Evolutionary conservation across 2,888 invertebrate genomes (phyloP), one percentile per base, ranked within the genome.

Genomic region (Caenorhabditis sp.): DNA sequence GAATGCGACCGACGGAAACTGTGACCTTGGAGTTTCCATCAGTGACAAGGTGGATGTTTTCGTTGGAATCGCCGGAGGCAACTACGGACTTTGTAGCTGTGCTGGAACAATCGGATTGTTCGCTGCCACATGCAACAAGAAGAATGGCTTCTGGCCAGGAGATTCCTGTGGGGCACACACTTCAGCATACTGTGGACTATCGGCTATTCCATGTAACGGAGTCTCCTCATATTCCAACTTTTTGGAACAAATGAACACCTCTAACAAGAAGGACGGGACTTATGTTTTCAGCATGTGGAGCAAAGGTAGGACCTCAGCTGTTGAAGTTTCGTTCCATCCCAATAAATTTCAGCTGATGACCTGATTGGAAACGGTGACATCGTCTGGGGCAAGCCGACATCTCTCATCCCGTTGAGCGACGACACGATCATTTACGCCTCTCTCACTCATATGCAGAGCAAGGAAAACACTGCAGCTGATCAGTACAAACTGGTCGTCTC

Each of bases 321-420:
- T 61, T 5, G 14, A 26, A 24, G 12, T 24, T 61, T 22, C 44
- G 12, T 22, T 28, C 56, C 2, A 8, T 24, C 14, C 2, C 16
- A 24, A 16, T 31, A n/a, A 2, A 22, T 86, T 84, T 56, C 64
- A 88, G 88, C 75, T 41, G 90, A 90, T 63, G 85, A 89, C 26
- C 77, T 90, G 26, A 90, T 90, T 61, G 76, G 84, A 75, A 85
- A 86, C 86, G 72, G 82, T 10, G 86, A 88, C 69, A 61, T 77
- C n/a, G 87, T 87, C 1, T 90, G 89, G 89, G 88, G 87, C 12
- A 69, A 84, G 26, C 86, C 88, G 2, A 90, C 90, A 10, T 84
- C 86, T 3, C 63, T 87, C 7, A 87, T 90, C 35, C 88, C 89
- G 12, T 68, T 80, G 22, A 82, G 84, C 26, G 84, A 84, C 49